These are phyloP conservation scores for Campylorhamphus procurvoides DNA, from an alignment of 2,113 vertebrate genomes.

Conservation along the genomic window DNA sequence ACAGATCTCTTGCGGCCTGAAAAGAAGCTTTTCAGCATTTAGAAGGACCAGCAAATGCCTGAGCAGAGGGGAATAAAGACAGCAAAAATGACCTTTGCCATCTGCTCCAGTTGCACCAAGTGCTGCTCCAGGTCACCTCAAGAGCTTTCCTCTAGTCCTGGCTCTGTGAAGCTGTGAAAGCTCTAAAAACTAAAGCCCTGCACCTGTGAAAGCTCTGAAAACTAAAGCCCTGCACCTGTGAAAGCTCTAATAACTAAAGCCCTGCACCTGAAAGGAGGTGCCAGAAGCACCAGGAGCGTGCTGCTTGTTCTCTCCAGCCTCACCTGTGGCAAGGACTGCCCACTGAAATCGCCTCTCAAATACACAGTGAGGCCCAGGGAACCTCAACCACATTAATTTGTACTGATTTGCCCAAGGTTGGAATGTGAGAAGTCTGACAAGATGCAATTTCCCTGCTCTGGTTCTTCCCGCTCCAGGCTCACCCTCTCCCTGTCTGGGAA, in stretches of 20 bases:
- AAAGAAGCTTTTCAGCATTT: not conserved
- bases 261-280: not conserved
- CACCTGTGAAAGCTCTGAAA: too few relatives aligned
- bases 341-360: not conserved
- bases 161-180: not conserved
- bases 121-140: not conserved
- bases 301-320: not conserved
- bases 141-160: not conserved
- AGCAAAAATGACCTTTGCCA: not conserved
- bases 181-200: not conserved
- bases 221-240: too few relatives aligned
- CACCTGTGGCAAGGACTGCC: not conserved
- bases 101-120: not conserved
- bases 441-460: not conserved
- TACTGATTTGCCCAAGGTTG: not conserved
- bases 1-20: not conserved
- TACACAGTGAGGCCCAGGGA: not conserved
- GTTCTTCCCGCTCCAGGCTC: not conserved
- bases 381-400: not conserved
- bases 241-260: too few relatives aligned
- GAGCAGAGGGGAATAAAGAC: not conserved
- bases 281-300: not conserved
- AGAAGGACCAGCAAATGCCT: not conserved
- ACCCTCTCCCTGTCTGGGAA: not conserved
- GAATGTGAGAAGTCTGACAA: not conserved